phyloP scores from a whole-genome alignment of 2,113 vertebrate species.

The Anser brachyrhynchus region DNA sequence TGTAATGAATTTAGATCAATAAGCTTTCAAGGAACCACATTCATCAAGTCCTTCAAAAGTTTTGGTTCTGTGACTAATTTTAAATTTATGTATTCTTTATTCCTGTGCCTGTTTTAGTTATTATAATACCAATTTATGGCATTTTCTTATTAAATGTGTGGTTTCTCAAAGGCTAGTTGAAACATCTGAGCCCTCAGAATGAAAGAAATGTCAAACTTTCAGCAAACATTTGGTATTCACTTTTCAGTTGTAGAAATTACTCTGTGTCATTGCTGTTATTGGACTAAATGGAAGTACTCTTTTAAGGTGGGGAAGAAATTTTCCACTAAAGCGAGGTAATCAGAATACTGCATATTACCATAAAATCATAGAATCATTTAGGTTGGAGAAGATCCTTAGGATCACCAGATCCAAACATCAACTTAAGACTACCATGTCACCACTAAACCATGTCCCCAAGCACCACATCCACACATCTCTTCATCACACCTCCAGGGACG shows the following conservation, averaged over 20 bases:
- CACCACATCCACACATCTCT: neutral
- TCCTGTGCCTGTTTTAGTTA: conserved; percentile 1
- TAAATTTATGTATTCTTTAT: neutral
- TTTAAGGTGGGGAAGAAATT: neutral
- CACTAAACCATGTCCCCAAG: neutral
- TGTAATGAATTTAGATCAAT: neutral
- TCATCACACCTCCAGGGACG: neutral
- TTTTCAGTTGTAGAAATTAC: neutral
- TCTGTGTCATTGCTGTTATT: neutral
- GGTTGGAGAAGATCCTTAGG: neutral
- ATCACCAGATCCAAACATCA: neutral
- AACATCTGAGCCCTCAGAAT: neutral
- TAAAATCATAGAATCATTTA: neutral
- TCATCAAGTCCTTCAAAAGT: neutral
- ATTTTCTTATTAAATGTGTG: conserved; percentile 9
- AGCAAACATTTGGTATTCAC: neutral
- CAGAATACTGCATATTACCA: neutral
- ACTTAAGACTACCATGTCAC: neutral
- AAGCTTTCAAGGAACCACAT: neutral
- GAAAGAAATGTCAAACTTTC: neutral
- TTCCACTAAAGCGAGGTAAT: neutral
- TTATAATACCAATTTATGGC: conserved; percentile 13
- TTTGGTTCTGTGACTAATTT: neutral
- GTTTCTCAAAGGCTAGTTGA: neutral
- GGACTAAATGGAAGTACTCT: neutral